Conservation (phyloP, 2,888 invertebrate species). For the Auanema freiburgensis region DNA sequence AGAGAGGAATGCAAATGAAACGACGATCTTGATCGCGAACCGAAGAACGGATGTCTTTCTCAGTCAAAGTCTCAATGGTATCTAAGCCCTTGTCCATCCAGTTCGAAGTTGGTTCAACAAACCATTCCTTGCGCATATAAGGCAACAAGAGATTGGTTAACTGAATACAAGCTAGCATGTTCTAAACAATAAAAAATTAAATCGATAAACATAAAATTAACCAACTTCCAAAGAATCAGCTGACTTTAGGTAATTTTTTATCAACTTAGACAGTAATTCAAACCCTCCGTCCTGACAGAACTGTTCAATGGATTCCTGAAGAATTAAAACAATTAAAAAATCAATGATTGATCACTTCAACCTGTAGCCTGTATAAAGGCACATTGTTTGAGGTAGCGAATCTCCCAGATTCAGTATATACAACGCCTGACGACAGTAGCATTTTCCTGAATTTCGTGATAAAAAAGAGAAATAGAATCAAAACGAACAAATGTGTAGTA, state of each 20-base stretch:
- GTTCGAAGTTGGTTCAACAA: constrained; percentile 14
- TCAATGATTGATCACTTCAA: not conserved
- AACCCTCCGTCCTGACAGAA: not conserved
- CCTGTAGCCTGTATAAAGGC: not conserved
- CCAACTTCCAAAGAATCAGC: no score
- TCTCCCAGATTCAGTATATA: no score
- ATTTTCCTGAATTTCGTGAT: no score
- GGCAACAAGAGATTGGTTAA: not conserved
- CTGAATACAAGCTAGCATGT: not conserved
- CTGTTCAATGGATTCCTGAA: constrained; percentile 2
- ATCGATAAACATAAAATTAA: not conserved
- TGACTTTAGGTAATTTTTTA: no score
- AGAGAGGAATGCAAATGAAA: not conserved
- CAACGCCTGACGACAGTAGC: no score
- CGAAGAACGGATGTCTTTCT: constrained; percentile 27
- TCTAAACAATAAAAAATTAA: not conserved
- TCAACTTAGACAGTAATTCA: no score
- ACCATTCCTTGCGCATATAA: constrained; percentile 12
- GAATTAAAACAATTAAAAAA: not conserved
- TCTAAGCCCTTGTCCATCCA: constrained; percentile 21
- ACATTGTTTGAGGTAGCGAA: not conserved
- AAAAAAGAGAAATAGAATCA: no score
- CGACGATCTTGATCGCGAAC: not conserved
- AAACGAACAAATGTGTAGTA: not conserved
- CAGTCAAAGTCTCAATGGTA: constrained; percentile 19